These are phyloP conservation scores for Oryzias dopingdopingensis DNA, from an alignment of 2,797 vertebrate species.

Conservation along the genomic window DNA sequence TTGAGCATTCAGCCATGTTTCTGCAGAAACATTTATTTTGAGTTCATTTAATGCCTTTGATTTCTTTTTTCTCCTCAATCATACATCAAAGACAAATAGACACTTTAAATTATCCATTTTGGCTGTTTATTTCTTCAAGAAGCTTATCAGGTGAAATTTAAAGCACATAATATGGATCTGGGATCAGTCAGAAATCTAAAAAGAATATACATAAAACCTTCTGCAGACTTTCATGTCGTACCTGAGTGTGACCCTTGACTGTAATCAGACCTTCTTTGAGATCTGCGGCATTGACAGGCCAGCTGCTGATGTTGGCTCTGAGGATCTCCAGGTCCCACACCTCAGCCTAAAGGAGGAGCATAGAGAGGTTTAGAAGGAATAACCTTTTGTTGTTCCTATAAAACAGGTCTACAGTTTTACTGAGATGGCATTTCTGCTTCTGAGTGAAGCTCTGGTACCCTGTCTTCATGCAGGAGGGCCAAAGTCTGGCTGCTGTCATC, in stretches of 20 bases:
- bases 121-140: too few species aligned
- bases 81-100: too few species aligned
- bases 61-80: too few species aligned
- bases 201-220: not conserved
- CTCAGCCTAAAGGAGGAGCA: constrained; percentile 81
- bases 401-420: too few species aligned
- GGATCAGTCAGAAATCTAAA: too few species aligned
- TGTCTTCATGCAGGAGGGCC: constrained; percentile 92
- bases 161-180: too few species aligned
- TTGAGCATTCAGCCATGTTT: too few species aligned
- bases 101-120: too few species aligned
- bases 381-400: too few species aligned
- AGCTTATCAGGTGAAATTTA: too few species aligned
- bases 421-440: not conserved
- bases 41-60: too few species aligned
- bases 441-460: constrained; percentile 72
- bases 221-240: constrained; percentile 51
- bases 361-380: not conserved
- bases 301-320: constrained; percentile 82
- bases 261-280: constrained; percentile 94
- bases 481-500: constrained; percentile 92
- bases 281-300: constrained; percentile 86
- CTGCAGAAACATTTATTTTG: too few species aligned
- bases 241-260: constrained; percentile 91
- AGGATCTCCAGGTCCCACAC: constrained; percentile 97